A percentile compares a stretch with the other conserved stretches of the same genome.
Evolutionary conservation across 2,113 vertebrate genomes (phyloP).

Genomic region (Galemys pyrenaicus): DNA sequence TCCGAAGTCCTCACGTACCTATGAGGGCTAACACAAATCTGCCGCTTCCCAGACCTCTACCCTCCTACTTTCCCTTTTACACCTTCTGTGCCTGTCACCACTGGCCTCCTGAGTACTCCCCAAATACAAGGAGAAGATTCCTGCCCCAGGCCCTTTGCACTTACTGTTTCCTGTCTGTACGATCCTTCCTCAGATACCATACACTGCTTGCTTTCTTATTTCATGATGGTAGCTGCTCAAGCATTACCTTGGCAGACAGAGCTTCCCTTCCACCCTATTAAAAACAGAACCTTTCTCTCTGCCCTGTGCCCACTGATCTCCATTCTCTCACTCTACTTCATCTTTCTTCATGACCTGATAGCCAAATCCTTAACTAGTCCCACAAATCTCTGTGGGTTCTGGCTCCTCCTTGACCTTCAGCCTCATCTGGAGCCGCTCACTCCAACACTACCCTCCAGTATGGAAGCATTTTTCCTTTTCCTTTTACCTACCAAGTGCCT

Average conservation of each 20-base stretch:
- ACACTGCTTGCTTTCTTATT: not conserved
- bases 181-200: not conserved
- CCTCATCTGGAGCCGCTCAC: not conserved
- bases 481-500: not conserved
- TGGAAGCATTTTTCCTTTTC: not conserved
- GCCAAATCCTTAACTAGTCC: not conserved
- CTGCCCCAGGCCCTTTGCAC: not conserved
- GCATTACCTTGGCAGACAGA: not conserved
- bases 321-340: not conserved
- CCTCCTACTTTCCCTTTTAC: not conserved
- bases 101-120: not conserved
- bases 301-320: not conserved
- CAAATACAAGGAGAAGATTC: not conserved
- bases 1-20: not conserved
- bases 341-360: not conserved
- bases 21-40: not conserved
- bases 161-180: not conserved
- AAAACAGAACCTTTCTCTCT: not conserved
- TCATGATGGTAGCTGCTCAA: not conserved
- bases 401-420: not conserved
- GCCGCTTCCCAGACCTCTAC: not conserved
- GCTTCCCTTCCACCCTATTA: not conserved
- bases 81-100: not conserved
- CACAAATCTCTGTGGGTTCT: not conserved
- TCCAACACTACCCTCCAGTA: not conserved